These are phyloP conservation scores for Falco biarmicus DNA, from an alignment of 2,797 vertebrate genomes.

Conservation along the genomic window DNA sequence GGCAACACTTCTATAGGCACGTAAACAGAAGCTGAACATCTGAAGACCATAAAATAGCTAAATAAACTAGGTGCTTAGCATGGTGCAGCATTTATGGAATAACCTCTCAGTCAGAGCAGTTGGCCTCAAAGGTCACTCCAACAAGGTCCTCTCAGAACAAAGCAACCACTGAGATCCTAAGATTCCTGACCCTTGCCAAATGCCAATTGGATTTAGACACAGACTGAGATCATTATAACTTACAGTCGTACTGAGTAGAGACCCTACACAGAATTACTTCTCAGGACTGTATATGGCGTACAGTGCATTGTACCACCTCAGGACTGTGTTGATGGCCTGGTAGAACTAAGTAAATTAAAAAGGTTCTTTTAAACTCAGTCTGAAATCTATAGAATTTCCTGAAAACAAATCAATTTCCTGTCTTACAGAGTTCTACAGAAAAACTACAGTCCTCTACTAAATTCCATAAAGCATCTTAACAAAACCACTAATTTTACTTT, in stretches of 20 bases:
- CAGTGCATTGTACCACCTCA: neutral
- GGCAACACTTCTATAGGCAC: neutral
- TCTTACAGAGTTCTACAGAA: neutral
- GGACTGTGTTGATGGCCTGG: neutral
- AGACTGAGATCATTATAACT: neutral
- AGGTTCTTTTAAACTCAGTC: neutral
- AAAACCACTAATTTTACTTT: neutral
- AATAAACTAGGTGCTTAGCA: neutral
- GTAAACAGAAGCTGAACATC: neutral
- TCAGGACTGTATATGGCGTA: neutral
- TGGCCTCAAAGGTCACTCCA: neutral
- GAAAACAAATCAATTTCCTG: neutral
- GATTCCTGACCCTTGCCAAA: neutral
- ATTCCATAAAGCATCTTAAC: neutral
- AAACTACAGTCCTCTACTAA: neutral
- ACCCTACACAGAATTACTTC: neutral
- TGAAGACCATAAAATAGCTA: neutral
- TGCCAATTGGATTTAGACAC: neutral
- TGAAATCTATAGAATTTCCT: neutral
- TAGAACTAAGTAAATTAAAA: neutral
- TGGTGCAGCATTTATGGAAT: neutral
- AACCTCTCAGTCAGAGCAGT: neutral
- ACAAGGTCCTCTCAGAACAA: neutral
- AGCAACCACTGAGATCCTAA: neutral
- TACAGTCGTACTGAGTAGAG: neutral